A percentile compares a stretch with the other conserved stretches of the same genome.
Evolutionary conservation across 2,797 vertebrate genomes (phyloP).

Genomic region (Spinus olivaceus): DNA sequence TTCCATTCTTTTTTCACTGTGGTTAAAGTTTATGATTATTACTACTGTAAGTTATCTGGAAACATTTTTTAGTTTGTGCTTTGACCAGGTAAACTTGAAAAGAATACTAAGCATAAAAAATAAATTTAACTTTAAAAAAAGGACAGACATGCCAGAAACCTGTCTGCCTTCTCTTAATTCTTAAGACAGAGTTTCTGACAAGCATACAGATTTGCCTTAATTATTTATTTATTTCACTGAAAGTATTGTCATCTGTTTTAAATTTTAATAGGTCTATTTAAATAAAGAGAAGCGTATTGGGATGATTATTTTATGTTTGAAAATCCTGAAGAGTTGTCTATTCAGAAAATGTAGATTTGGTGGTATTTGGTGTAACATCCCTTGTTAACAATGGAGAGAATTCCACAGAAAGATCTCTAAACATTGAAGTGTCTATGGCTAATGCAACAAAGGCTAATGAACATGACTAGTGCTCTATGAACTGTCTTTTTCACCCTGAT

Average conservation of each 20-base stretch:
- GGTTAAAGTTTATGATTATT: constrained; percentile 76
- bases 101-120: constrained; percentile 68
- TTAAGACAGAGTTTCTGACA: constrained; percentile 75
- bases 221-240: constrained; percentile 81
- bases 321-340: constrained; percentile 54
- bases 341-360: not conserved
- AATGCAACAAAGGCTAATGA: not conserved
- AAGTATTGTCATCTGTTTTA: constrained; percentile 77
- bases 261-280: constrained; percentile 81
- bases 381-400: not conserved
- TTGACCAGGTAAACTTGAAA: constrained; percentile 80
- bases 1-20: constrained; percentile 68
- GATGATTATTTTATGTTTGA: constrained; percentile 72
- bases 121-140: constrained; percentile 65
- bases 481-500: not conserved
- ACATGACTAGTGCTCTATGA: not conserved
- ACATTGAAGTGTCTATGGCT: not conserved
- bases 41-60: constrained; percentile 71
- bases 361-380: not conserved
- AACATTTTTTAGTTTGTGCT: constrained; percentile 63
- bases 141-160: constrained; percentile 70
- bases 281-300: constrained; percentile 73
- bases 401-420: not conserved
- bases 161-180: constrained; percentile 73
- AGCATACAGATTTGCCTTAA: constrained; percentile 80